These are phyloP conservation scores for Dromaius novaehollandiae DNA, from an alignment of 2,113 vertebrate genomes.

Conservation along the genomic window DNA sequence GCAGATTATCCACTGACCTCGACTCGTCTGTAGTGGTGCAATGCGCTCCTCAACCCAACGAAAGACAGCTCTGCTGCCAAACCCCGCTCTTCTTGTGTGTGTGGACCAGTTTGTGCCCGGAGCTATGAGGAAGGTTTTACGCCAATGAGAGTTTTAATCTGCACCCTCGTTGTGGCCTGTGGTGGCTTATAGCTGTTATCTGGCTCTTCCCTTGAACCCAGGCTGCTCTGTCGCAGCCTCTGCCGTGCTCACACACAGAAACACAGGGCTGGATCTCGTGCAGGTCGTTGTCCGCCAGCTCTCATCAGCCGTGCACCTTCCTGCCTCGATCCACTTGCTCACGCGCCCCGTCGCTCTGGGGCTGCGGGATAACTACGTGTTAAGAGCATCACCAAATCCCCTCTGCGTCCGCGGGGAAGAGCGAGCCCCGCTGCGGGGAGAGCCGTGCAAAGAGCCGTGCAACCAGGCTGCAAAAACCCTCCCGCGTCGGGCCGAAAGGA, in stretches of 20 bases:
- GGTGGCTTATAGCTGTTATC: neutral
- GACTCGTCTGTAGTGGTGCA: accelerated
- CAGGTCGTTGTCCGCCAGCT: too few relatives aligned
- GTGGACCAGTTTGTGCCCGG: neutral
- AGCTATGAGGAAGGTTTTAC: neutral
- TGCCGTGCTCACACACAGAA: accelerated
- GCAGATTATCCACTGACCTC: accelerated
- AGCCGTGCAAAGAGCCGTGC: too few relatives aligned
- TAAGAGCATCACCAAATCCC: too few relatives aligned
- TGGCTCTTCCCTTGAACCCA: neutral
- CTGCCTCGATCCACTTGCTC: neutral
- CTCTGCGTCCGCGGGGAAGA: too few relatives aligned
- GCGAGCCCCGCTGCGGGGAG: too few relatives aligned
- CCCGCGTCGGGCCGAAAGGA: accelerated
- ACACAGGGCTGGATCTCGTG: neutral
- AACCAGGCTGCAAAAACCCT: neutral
- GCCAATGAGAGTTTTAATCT: neutral
- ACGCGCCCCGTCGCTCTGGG: too few relatives aligned
- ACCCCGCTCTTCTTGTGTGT: neutral
- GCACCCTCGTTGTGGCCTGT: neutral
- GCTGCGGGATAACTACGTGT: too few relatives aligned
- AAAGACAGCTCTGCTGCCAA: neutral
- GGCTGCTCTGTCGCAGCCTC: neutral
- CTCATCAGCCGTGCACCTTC: neutral
- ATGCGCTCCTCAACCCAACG: accelerated